Base-by-base conservation (phyloP, 1,140 invertebrate genomes). In the Notospermus geniculatus region DNA sequence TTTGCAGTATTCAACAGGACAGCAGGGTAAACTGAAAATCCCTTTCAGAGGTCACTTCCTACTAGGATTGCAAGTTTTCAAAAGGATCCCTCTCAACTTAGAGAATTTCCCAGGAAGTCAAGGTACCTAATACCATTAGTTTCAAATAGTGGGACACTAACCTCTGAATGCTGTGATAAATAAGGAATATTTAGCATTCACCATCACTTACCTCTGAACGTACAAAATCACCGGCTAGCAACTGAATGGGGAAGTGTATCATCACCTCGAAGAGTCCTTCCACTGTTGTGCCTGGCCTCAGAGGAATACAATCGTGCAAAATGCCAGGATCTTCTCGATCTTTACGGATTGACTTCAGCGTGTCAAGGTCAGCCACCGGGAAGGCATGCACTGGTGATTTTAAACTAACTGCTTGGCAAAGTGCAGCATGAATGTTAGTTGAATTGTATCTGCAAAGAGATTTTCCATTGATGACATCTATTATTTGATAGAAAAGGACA, bases 191-290 rank as follows among this genome's bases (percentile, higher is more conserved):
- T n/a, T n/a, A n/a, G n/a, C n/a, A n/a, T n/a, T n/a, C 32, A 36
- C 32, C 32, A 36, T 2, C n/a, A 57, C 50, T 61, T 13, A 69
- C 67, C 67, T 69, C 67, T 25, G 67, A 64, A 56, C 67, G 63
- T 2, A 69, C 67, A 60, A 69, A 69, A 32, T 66, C 67, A 27
- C 67, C 67, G 0, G 64, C 61, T 39, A 69, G 28, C 25, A 69
- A 54, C n/a, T 57, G 43, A 2, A 62, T 28, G 27, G 62, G 67
- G n/a, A 64, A 64, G 62, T 69, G 59, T 57, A 59, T 62, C 28
- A 69, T 43, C 1, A 64, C 52, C 43, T 54, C 58, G 30, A 65
- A 62, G 15, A 69, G 57, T 46, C 64, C 64, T 17, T 66, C 62
- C 2, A 69, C 67, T 7, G 53, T 63, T 27, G 64, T 69, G 1